Base-by-base conservation (phyloP, 1,140 invertebrate species). In the Drosophila serrata region DNA sequence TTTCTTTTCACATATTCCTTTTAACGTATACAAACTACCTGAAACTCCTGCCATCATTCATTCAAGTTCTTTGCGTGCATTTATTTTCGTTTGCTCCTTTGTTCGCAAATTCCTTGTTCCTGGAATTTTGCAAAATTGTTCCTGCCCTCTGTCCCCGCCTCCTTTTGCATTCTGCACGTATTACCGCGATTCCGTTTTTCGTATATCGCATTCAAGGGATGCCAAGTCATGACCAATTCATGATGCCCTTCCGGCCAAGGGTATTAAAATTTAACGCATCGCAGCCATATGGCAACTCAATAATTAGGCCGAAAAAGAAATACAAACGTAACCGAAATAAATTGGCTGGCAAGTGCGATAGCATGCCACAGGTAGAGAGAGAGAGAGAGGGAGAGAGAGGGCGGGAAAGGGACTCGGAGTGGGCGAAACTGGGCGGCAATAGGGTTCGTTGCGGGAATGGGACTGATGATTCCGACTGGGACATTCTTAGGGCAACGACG, bases 321-420 rank as follows among this genome's bases (percentile, higher is more conserved):
- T 3, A 22, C 39, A 60, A 77, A 65, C 40, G 55, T 68, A 76
- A 43, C 65, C 24, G 40, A 60, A 88, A 87, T 88, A 88, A 87
- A 87, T 88, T 84, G 76, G 75, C 72, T 79, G 80, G 39, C 84
- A 88, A 88, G 70, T 80, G 80, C 84, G 84, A 82, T 68, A 64
- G 61, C 79, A 72, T 68, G 57, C 64, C 61, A 70, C 45, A 61
- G 72, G 64, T 69, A 81, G 42, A 9, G 49, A n/a, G n/a, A n/a
- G n/a, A n/a, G n/a, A n/a, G n/a, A n/a, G n/a, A n/a, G n/a, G n/a
- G n/a, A n/a, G n/a, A n/a, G 45, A 13, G n/a, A 33, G n/a, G 13
- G 24, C 24, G 24, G 24, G 24, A 24, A 24, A 24, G 31, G 56
- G 35, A 45, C 49, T 15, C 29, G 19, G 40, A 46, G 51, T 75